Base-by-base conservation (phyloP, 2,113 vertebrate species). In the Mormoops blainvillei region DNA sequence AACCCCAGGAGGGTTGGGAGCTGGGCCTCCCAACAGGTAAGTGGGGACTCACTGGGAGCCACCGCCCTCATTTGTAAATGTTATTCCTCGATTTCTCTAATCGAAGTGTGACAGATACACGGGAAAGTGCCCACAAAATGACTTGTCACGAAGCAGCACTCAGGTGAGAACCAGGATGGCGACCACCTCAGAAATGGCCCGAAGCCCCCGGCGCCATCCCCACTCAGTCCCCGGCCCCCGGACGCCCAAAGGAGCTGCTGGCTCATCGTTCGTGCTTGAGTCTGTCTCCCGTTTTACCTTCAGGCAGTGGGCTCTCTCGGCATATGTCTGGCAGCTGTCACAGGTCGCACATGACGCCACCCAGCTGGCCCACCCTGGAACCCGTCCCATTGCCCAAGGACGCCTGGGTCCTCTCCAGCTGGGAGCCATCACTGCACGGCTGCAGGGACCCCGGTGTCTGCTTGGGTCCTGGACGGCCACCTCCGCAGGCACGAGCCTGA, bases 71-170 rank as follows among this genome's bases (percentile, higher is more conserved):
- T 31, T 63, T 33, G 36, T 10, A 43, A 76, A 41, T 5, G 1
- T 28, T 38, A 56, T 65, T 19, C 73, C 58, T 68, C 0, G 2
- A 14, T 38, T 43, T 16, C 9, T 12, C 15, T 7, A 7, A 45
- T 54, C 12, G 4, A 67, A 74, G 31, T 7, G 3, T 13, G 0
- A 18, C 67, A 36, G 3, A 52, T 11, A 28, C 1, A 20, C 24
- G 38, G 87, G 38, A 5, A 31, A 24, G 26, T 0, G 2, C 5
- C 0, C 28, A 3, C 20, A 3, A 7, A 65, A 31, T 0, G 43
- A 22, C 43, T 31, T 1, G 0, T 2, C 33, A 14, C n/a, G 18
- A 7, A 36, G n/a, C 1, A 0, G 9, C 0, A 0, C 24, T 43
- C 38, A 14, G 41, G n/a, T n/a, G 4, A 6, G 31, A 8, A 11